phyloP scores from a whole-genome alignment of 1,140 invertebrate species.

The Lepidostoma basale region DNA sequence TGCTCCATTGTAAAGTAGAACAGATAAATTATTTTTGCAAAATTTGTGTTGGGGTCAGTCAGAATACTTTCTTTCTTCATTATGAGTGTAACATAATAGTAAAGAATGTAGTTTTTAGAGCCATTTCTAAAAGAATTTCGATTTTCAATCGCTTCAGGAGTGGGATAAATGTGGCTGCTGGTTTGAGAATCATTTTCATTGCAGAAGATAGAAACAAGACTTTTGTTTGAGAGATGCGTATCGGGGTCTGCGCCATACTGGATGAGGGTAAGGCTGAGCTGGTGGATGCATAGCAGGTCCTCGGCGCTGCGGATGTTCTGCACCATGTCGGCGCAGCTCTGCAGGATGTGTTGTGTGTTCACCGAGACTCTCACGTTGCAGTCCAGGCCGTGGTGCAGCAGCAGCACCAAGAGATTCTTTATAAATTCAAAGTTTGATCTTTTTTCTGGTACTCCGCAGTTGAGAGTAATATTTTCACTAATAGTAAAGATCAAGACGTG shows the following conservation, averaged over 20 bases:
- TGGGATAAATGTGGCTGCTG: constrained; percentile 32
- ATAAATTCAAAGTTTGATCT: constrained; percentile 69
- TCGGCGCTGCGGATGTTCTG: constrained; percentile 68
- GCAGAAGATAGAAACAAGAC: constrained; percentile 42
- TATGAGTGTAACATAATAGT: constrained; percentile 73
- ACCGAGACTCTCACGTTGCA: constrained; percentile 64
- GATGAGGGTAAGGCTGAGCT: constrained; percentile 69
- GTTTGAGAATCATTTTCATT: constrained; percentile 38
- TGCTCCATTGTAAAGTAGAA: constrained; percentile 75
- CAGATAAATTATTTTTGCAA: constrained; percentile 68
- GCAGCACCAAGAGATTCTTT: constrained; percentile 68
- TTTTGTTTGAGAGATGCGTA: constrained; percentile 54
- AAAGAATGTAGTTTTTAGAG: constrained; percentile 68
- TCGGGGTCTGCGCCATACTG: constrained; percentile 72
- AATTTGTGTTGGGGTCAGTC: constrained; percentile 66
- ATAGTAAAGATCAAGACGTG: constrained; percentile 77
- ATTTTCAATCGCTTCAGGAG: constrained; percentile 34
- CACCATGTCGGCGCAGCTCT: constrained; percentile 73
- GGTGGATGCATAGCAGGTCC: constrained; percentile 73
- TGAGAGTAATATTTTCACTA: constrained; percentile 74
- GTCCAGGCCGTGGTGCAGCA: constrained; percentile 73
- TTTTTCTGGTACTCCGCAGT: constrained; percentile 65
- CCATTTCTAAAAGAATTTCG: constrained; percentile 66
- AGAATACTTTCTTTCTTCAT: constrained; percentile 72
- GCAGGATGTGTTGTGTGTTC: constrained; percentile 69